Evolutionary conservation across 2,888 invertebrate genomes (phyloP).

Genomic region (Parapristionchus giblindavisi): DNA sequence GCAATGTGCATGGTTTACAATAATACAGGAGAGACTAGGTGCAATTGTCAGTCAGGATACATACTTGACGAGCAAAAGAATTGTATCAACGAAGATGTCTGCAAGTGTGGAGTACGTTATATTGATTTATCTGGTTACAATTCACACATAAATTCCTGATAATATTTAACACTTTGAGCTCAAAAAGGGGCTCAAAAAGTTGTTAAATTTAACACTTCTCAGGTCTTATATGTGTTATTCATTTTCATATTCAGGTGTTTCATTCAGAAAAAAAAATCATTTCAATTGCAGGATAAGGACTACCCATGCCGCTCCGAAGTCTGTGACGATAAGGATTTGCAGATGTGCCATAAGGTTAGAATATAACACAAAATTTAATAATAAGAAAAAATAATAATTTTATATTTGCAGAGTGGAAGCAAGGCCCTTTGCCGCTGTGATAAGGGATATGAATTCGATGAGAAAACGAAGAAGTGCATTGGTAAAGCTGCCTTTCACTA

Average conservation of each 20-base stretch:
- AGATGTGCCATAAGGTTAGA: constrained; percentile 20
- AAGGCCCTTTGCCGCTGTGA: constrained; percentile 27
- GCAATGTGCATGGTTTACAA: constrained; percentile 27
- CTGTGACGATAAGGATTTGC: constrained; percentile 19
- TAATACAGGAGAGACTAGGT: background rate
- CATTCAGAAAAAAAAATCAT: background rate
- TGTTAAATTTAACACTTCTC: background rate
- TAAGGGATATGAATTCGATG: constrained; percentile 12
- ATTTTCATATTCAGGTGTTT: background rate
- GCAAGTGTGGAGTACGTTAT: constrained; percentile 36
- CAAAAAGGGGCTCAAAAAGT: too few species aligned
- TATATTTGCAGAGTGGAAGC: too few species aligned
- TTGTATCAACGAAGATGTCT: constrained; percentile 22
- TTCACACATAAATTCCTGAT: too few species aligned
- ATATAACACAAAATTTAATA: too few species aligned
- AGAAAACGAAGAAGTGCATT: constrained; percentile 28
- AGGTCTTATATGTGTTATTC: background rate
- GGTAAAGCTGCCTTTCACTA: too few species aligned
- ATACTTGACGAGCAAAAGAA: constrained; percentile 31
- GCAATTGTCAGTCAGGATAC: constrained; percentile 23
- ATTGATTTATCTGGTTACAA: background rate
- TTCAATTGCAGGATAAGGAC: background rate
- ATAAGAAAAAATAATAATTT: too few species aligned
- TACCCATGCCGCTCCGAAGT: constrained; percentile 17
- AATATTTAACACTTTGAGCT: too few species aligned